phyloP scores from a whole-genome alignment of 2,797 vertebrate species.

The Lepus townsendii region DNA sequence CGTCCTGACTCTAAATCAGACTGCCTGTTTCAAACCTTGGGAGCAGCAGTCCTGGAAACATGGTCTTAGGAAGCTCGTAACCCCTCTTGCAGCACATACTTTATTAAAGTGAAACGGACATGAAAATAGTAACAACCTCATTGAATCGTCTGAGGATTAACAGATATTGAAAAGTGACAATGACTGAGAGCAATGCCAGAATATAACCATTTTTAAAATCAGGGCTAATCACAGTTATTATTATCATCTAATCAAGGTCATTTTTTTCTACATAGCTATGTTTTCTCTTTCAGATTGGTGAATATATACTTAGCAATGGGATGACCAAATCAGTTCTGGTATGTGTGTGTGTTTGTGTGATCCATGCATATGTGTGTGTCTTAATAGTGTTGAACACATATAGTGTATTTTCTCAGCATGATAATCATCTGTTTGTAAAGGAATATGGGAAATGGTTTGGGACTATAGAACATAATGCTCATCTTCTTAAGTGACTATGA shows the following conservation, averaged over 20 bases:
- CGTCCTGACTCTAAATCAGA: not conserved
- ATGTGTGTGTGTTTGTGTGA: not conserved
- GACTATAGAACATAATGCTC: not conserved
- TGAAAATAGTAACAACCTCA: slow-evolving; percentile 7
- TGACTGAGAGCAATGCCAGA: slow-evolving; percentile 16
- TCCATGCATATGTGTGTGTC: not conserved
- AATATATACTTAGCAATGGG: not conserved
- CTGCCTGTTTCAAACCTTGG: not conserved
- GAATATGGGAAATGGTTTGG: not conserved
- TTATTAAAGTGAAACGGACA: not conserved
- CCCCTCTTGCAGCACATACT: not conserved
- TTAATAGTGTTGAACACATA: not conserved
- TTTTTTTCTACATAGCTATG: not conserved
- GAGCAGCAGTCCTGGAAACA: not conserved
- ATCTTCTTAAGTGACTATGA: not conserved
- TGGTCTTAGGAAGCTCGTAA: not conserved
- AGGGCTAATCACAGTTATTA: slow-evolving; percentile 8
- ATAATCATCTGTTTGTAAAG: slow-evolving; percentile 38
- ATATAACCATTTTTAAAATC: slow-evolving; percentile 28
- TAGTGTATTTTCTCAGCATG: not conserved
- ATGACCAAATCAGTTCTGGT: not conserved
- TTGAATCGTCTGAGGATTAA: not conserved
- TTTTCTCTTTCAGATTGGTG: not conserved
- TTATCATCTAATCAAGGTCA: not conserved
- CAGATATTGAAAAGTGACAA: slow-evolving; percentile 15